Base-by-base conservation (phyloP, 2,888 invertebrate genomes). In the Hyposoter dolosus region DNA sequence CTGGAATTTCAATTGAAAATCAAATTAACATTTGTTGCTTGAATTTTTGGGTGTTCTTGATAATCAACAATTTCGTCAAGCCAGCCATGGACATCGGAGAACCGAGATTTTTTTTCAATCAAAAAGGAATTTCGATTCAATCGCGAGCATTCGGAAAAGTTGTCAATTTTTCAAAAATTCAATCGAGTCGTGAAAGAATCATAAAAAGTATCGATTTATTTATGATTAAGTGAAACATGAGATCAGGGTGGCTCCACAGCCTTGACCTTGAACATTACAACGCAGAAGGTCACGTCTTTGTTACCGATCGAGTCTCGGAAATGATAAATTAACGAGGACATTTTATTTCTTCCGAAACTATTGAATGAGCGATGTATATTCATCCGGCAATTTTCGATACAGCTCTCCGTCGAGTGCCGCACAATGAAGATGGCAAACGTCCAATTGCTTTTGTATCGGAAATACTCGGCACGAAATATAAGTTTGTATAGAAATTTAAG, bases 221-320 rank as follows among this genome's bases (percentile, higher is more conserved):
- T 17, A 35, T 35, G 35, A 65, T 28, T 1, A 1, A 19, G 4
- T 19, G n/a, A 12, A n/a, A 40, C 19, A 35, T 15, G 7, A 15
- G 0, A 50, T 47, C 53, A 93, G 92, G 91, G 6, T 94, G 92
- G 92, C 15, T 92, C 40, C 93, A 91, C 23, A 88, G 92, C 0
- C 93, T 94, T 12, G 94, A 94, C 83, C 76, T 93, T 12, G 91
- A 88, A 12, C 92, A 92, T 63, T 90, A 89, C 28, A 90, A 92
- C 23, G 90, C 90, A 1, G 92, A 90, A 1, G 92, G 91, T 0
- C 89, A 93, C 63, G 23, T 93, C 0, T 93, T 89, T 17, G 88
- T 93, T n/a, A 65, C 92, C 0, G 94, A 93, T 35, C 88, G 93
- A 83, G 32, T 93, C 3, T 92, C 93, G 69, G 92, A 92, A 53